Evolutionary conservation across 1,140 invertebrate genomes (phyloP).

Genomic region (Magallana ariakensis): DNA sequence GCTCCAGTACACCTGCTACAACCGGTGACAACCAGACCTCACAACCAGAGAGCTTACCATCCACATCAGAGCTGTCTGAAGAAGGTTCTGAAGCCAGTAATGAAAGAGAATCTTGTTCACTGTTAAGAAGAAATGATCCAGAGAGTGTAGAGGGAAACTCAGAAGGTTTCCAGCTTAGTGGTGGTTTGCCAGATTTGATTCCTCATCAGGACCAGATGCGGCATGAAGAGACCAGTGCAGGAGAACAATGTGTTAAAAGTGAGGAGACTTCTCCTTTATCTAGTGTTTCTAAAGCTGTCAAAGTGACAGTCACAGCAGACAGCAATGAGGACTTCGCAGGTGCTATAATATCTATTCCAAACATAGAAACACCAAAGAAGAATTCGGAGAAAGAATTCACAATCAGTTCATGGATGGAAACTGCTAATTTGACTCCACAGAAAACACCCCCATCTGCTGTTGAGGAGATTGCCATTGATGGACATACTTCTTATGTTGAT

Average conservation of each 20-base stretch:
- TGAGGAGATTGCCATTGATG: not conserved
- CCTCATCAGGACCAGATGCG: not conserved
- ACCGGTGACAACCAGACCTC: not conserved
- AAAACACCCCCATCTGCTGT: constrained; percentile 30
- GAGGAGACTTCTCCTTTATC: not conserved
- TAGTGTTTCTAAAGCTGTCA: not conserved
- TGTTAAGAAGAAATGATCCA: not conserved
- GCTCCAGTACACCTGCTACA: not conserved
- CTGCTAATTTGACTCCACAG: constrained; percentile 7
- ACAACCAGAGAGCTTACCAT: not conserved
- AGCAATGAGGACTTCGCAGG: constrained; percentile 16
- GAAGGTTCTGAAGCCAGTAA: not conserved
- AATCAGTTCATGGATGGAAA: constrained; percentile 10
- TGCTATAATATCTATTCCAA: not conserved
- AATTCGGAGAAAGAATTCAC: not conserved
- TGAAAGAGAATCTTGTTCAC: not conserved
- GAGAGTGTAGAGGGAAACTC: not conserved
- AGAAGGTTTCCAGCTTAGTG: not conserved
- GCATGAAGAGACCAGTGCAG: not conserved
- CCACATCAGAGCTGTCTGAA: not conserved
- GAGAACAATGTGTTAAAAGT: not conserved
- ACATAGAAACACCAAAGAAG: not conserved
- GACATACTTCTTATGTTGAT: not conserved
- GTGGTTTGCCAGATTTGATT: not conserved
- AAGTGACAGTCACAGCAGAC: constrained; percentile 6